phyloP scores from a whole-genome alignment of 2,797 vertebrate genomes.

The Alcedo quadribrachys region DNA sequence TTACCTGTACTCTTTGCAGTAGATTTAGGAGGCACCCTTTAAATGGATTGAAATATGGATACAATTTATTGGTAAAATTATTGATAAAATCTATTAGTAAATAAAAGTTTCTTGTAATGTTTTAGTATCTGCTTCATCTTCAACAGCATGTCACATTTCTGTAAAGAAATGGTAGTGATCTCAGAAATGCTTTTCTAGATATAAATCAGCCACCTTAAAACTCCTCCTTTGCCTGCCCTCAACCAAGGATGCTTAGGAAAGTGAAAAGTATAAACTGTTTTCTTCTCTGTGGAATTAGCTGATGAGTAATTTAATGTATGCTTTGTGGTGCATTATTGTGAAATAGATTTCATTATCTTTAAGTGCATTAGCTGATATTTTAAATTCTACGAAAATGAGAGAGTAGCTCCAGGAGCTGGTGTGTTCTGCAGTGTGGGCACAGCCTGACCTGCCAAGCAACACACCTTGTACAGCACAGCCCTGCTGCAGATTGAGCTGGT shows the following conservation, averaged over 20 bases:
- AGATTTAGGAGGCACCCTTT: neutral
- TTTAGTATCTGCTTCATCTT: neutral
- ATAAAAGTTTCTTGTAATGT: neutral
- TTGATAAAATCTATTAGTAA: too few species aligned
- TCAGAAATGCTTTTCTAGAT: neutral
- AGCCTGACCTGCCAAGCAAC: fast-evolving
- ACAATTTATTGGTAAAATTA: neutral
- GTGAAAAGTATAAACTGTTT: constrained; percentile 7
- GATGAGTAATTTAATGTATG: constrained; percentile 18
- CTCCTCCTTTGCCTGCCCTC: neutral
- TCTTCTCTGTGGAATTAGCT: constrained; percentile 22
- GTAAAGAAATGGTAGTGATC: neutral
- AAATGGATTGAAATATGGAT: neutral
- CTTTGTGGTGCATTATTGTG: constrained; percentile 3
- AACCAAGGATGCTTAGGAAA: neutral
- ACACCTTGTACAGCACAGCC: fast-evolving
- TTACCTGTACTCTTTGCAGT: neutral
- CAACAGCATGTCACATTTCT: neutral
- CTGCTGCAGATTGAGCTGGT: neutral
- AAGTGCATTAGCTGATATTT: constrained; percentile 12
- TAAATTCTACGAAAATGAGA: neutral
- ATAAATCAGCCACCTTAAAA: neutral
- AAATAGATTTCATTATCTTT: constrained; percentile 15
- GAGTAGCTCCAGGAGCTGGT: fast-evolving
- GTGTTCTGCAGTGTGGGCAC: neutral